These are phyloP conservation scores for Crenichthys baileyi DNA, from an alignment of 2,797 vertebrate species.

Conservation along the genomic window DNA sequence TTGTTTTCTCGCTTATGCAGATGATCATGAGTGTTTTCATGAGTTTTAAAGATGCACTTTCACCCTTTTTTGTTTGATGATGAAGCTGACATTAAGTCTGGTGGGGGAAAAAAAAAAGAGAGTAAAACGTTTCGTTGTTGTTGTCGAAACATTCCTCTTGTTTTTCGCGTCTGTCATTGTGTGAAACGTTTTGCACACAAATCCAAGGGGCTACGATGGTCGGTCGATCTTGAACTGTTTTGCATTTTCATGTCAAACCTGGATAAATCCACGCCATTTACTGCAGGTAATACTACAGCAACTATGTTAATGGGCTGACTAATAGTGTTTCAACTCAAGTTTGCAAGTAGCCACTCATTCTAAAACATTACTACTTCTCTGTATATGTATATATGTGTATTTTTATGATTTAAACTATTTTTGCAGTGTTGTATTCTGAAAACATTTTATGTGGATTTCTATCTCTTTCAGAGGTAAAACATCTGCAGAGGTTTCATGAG, in stretches of 20 bases:
- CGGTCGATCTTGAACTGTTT: slow-evolving; percentile 56
- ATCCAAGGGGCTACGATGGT: slow-evolving; percentile 72
- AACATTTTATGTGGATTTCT: slow-evolving; percentile 73
- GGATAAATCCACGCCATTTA: slow-evolving; percentile 64
- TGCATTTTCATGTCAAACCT: slow-evolving; percentile 62
- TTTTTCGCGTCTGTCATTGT: slow-evolving; percentile 51
- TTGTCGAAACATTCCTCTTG: slow-evolving; percentile 77
- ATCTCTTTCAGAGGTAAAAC: slow-evolving; percentile 70
- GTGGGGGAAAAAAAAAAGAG: slow-evolving; percentile 29
- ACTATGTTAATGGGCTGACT: slow-evolving; percentile 55
- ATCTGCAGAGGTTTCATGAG: slow-evolving; percentile 51
- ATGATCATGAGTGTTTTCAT: slow-evolving; percentile 67
- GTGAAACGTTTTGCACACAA: slow-evolving; percentile 65
- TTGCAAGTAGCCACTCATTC: slow-evolving; percentile 68
- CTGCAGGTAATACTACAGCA: slow-evolving; percentile 58
- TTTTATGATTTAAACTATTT: slow-evolving; percentile 80
- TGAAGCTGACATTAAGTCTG: slow-evolving; percentile 41
- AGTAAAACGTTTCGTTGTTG: slow-evolving; percentile 63
- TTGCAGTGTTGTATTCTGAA: slow-evolving; percentile 76
- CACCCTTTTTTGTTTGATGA: slow-evolving; percentile 58
- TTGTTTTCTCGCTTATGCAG: slow-evolving; percentile 58
- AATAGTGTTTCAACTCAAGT: slow-evolving; percentile 67
- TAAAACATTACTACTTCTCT: slow-evolving; percentile 73
- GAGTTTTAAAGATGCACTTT: slow-evolving; percentile 78
- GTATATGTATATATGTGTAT: slow-evolving; percentile 70